Evolutionary conservation across 2,888 invertebrate genomes (phyloP).

Genomic region (Iphiclides podalirius): DNA sequence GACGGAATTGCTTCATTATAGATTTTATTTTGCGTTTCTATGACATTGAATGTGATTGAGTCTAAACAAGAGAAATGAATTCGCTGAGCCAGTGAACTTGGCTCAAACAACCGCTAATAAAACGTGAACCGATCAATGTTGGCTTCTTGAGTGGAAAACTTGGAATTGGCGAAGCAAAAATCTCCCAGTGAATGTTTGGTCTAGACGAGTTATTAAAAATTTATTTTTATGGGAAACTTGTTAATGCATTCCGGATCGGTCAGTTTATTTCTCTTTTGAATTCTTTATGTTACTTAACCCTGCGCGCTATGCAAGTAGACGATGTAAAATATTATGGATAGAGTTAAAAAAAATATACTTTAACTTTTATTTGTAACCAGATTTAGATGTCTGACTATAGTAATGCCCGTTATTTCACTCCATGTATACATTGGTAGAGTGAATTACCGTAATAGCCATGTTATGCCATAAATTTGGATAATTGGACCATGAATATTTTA

Average conservation of each 20-base stretch:
- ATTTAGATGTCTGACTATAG: background rate
- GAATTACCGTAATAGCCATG: conserved; percentile 35
- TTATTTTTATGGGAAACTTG: conserved; percentile 58
- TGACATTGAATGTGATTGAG: conserved; percentile 63
- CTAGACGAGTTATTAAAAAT: conserved; percentile 76
- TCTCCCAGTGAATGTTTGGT: conserved; percentile 58
- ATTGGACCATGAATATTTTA: conserved; percentile 49
- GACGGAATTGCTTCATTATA: conserved; percentile 65
- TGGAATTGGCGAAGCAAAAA: conserved; percentile 59
- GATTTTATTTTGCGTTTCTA: conserved; percentile 68
- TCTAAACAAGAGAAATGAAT: conserved; percentile 64
- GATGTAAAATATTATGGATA: background rate
- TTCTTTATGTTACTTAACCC: conserved; percentile 11
- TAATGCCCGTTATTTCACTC: conserved; percentile 2
- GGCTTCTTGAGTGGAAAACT: conserved; percentile 60
- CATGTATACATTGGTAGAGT: conserved; percentile 1
- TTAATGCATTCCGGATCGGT: conserved; percentile 46
- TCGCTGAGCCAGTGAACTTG: conserved; percentile 43
- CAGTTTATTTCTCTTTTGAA: conserved; percentile 29
- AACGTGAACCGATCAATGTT: conserved; percentile 56
- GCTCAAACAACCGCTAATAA: conserved; percentile 54
- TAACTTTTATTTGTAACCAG: no score
- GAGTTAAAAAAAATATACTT: background rate
- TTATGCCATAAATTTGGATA: conserved; percentile 42
- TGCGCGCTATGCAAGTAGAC: background rate